These are phyloP conservation scores for Mus musculus DNA, from an alignment of 2,113 vertebrate species.

Conservation along the genomic window DNA sequence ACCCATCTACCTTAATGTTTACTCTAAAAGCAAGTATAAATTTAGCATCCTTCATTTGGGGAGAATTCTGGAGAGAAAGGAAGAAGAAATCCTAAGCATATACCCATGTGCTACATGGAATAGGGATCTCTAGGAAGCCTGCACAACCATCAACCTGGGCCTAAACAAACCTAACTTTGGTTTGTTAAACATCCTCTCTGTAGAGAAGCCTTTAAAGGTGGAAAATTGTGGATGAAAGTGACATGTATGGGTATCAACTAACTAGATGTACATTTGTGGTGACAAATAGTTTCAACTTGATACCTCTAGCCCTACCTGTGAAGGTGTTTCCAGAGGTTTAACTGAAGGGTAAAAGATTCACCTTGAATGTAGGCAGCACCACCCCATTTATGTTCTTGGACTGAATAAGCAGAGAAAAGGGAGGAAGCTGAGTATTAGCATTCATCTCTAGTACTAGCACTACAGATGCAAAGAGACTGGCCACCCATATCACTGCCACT, in stretches of 20 bases:
- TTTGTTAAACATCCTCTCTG: neutral
- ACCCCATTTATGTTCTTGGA: neutral
- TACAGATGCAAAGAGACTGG: neutral
- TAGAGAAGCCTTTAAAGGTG: neutral
- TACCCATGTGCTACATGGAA: neutral
- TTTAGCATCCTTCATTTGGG: neutral
- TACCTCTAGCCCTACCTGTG: neutral
- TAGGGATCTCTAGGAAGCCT: neutral
- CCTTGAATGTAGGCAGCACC: neutral
- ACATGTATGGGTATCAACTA: neutral
- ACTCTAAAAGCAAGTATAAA: neutral
- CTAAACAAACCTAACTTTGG: neutral
- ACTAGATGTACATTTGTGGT: neutral
- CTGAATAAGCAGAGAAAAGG: neutral
- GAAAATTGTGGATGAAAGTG: neutral
- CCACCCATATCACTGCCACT: neutral
- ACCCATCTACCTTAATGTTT: neutral
- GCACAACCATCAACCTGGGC: neutral
- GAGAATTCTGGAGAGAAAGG: neutral
- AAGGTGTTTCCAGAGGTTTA: neutral
- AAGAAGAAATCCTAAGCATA: neutral
- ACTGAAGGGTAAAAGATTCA: neutral
- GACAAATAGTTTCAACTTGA: neutral
- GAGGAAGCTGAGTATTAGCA: neutral
- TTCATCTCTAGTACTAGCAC: neutral